phyloP scores from a whole-genome alignment of 2,113 vertebrate species.

The Chamaetylas fuelleborni region DNA sequence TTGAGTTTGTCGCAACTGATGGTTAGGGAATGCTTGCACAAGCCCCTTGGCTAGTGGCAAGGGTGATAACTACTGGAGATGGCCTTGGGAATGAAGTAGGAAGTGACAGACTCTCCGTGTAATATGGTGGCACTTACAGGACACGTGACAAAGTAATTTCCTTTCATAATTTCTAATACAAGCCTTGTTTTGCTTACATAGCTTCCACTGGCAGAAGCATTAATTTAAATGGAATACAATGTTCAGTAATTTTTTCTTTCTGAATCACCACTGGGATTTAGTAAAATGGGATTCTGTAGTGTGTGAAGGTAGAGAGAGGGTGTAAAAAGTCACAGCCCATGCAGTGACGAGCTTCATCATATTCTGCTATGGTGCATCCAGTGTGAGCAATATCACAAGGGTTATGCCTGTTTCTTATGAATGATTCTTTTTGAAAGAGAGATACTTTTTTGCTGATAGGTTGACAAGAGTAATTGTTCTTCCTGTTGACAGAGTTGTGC shows the following conservation, averaged over 20 bases:
- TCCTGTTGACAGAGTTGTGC: background rate
- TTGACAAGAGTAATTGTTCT: background rate
- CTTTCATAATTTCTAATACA: background rate
- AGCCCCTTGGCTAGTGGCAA: background rate
- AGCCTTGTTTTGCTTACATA: background rate
- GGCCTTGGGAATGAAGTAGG: background rate
- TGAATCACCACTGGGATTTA: background rate
- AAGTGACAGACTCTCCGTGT: background rate
- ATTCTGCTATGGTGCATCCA: background rate
- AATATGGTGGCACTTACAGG: background rate
- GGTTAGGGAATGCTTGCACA: background rate
- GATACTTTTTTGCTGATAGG: background rate
- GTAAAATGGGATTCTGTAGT: background rate
- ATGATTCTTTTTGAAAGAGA: background rate
- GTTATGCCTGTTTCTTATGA: background rate
- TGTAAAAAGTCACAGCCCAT: background rate
- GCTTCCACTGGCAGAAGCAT: background rate
- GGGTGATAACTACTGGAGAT: background rate
- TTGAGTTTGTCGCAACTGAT: background rate
- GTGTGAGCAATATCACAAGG: background rate
- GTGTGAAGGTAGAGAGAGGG: background rate
- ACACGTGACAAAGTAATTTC: background rate
- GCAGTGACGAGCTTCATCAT: background rate
- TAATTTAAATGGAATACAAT: background rate
- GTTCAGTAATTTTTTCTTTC: background rate